Evolutionary conservation across 2,888 invertebrate species (phyloP).

Genomic region (Cryptocephalus moraei): DNA sequence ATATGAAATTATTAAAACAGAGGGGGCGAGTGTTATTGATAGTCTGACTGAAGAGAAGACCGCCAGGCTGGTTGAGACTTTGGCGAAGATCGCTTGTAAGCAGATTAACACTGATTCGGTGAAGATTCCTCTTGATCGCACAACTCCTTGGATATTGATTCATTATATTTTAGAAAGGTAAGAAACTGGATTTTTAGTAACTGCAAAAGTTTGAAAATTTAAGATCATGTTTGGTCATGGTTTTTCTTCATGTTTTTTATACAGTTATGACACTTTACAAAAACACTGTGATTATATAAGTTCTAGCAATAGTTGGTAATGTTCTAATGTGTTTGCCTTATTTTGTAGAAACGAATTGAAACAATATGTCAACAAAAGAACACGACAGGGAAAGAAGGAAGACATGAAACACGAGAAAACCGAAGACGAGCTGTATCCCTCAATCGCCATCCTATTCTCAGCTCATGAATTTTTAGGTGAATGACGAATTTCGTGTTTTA

Average conservation of each 20-base stretch:
- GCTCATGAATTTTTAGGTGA: conserved; percentile 77
- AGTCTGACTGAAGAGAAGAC: conserved; percentile 48
- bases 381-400: conserved; percentile 29
- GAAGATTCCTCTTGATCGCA: conserved; percentile 58
- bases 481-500: conserved; percentile 16
- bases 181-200: background rate
- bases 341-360: conserved; percentile 52
- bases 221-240: too few relatives aligned
- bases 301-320: too few relatives aligned
- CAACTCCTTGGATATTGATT: conserved; percentile 74
- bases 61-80: conserved; percentile 57
- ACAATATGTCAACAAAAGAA: conserved; percentile 44
- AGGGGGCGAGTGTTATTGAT: conserved; percentile 41
- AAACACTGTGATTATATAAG: too few relatives aligned
- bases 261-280: too few relatives aligned
- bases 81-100: conserved; percentile 65
- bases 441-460: conserved; percentile 66
- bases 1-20: conserved; percentile 43
- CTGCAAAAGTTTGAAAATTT: too few relatives aligned
- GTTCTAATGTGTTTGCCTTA: background rate
- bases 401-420: conserved; percentile 7
- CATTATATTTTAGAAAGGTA: conserved; percentile 62
- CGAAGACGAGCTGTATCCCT: conserved; percentile 46
- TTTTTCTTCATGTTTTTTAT: too few relatives aligned
- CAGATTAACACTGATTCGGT: conserved; percentile 64